Evolutionary conservation across 2,888 invertebrate genomes (phyloP).

Genomic region (Scelioninae gen. 1): DNA sequence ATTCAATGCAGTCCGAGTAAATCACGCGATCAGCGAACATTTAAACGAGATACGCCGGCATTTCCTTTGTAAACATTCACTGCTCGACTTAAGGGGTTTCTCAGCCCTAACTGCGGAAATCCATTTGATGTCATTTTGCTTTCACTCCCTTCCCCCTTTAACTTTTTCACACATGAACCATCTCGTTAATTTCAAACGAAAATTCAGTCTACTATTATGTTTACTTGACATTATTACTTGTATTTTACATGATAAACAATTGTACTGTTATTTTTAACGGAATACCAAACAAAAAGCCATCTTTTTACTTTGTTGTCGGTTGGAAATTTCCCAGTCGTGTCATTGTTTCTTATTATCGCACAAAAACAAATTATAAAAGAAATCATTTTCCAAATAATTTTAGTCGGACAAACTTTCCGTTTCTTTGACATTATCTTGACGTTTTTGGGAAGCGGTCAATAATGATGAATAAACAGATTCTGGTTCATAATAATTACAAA

Average conservation of each 20-base stretch:
- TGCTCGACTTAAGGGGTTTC: constrained; percentile 1
- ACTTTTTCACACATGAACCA: not conserved
- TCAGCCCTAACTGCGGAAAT: constrained; percentile 3
- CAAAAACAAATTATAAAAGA: not conserved
- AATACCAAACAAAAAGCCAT: too few species aligned
- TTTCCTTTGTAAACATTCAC: constrained; percentile 26
- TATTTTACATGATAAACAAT: too few species aligned
- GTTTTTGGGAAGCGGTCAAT: too few species aligned
- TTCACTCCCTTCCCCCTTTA: not conserved
- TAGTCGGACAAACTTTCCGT: not conserved
- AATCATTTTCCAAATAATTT: not conserved
- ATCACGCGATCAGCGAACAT: constrained; percentile 38
- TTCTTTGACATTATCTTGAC: not conserved
- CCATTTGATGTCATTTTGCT: not conserved
- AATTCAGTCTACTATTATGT: too few species aligned
- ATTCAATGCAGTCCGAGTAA: constrained; percentile 30
- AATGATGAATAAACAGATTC: too few species aligned
- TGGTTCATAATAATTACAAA: too few species aligned
- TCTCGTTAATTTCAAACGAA: too few species aligned
- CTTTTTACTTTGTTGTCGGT: not conserved
- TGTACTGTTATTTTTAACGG: too few species aligned
- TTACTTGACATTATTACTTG: too few species aligned
- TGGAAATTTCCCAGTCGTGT: not conserved
- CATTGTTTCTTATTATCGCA: not conserved
- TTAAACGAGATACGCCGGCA: constrained; percentile 28